These are phyloP conservation scores for Galleria mellonella DNA, from an alignment of 1,140 invertebrate species.

Conservation along the genomic window DNA sequence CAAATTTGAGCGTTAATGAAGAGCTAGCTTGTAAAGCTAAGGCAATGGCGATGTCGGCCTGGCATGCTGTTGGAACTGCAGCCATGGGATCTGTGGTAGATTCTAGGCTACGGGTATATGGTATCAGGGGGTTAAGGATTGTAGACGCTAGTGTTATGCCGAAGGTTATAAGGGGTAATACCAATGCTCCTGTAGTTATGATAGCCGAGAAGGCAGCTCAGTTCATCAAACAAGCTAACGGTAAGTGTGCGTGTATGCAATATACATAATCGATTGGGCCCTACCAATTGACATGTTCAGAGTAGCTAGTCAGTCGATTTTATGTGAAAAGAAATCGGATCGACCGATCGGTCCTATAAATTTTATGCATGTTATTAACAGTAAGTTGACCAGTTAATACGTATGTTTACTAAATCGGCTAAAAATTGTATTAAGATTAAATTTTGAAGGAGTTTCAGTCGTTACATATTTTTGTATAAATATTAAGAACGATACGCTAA, in stretches of 20 bases:
- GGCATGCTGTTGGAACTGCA: constrained; percentile 72
- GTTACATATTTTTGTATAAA: no score
- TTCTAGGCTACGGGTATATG: constrained; percentile 66
- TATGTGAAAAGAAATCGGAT: no score
- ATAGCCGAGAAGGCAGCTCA: constrained; percentile 76
- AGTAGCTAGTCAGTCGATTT: no score
- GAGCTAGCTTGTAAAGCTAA: constrained; percentile 23
- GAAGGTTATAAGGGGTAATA: constrained; percentile 78
- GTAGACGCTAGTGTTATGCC: constrained; percentile 79
- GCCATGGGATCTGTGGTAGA: constrained; percentile 75
- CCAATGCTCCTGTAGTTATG: constrained; percentile 75
- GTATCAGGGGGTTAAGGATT: constrained; percentile 73
- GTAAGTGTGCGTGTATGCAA: background rate
- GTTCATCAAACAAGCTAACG: constrained; percentile 64
- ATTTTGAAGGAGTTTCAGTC: no score
- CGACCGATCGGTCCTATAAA: no score
- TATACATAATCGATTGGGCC: no score
- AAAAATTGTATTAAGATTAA: no score
- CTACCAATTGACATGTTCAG: no score
- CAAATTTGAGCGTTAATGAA: constrained; percentile 9
- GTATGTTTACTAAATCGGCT: no score
- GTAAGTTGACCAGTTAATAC: no score
- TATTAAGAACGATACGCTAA: no score
- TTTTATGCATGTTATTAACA: no score
- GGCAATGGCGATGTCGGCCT: constrained; percentile 38